Conservation (phyloP, 2,113 vertebrate species). For the Ciconia maguari region DNA sequence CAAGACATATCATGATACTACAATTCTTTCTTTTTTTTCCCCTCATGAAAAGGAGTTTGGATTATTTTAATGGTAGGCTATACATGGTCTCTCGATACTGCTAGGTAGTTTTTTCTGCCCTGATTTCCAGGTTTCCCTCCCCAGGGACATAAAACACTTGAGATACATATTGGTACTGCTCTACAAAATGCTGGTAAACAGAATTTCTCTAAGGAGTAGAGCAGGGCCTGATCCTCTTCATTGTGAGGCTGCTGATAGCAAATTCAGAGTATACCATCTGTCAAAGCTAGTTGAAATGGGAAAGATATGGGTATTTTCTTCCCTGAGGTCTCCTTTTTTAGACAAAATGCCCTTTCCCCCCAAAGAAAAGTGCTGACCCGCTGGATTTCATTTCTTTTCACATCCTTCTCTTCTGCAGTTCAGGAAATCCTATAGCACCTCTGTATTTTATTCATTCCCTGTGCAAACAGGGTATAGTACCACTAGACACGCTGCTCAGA, state of each 20-base stretch:
- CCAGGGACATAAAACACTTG: neutral
- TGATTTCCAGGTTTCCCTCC: neutral
- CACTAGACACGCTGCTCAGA: neutral
- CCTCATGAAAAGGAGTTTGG: neutral
- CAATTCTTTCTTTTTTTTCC: neutral
- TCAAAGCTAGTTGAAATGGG: neutral
- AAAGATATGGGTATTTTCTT: accelerated
- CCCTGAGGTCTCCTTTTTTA: neutral
- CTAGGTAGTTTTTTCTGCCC: neutral
- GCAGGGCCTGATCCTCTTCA: neutral
- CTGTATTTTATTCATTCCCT: accelerated
- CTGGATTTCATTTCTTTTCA: neutral
- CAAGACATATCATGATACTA: neutral
- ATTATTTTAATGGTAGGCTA: neutral
- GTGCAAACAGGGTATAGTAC: accelerated
- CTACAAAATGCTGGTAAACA: neutral
- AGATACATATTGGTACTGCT: neutral
- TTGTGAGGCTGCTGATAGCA: neutral
- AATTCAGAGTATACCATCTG: accelerated
- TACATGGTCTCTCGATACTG: accelerated
- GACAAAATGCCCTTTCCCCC: neutral
- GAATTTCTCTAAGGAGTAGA: neutral
- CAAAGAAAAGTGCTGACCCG: accelerated
- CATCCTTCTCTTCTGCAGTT: neutral
- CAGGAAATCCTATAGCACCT: neutral